A percentile compares a stretch with the other conserved stretches of the same genome.
Conservation (phyloP, 2,797 vertebrate genomes). For the Gobio occitaniae region DNA sequence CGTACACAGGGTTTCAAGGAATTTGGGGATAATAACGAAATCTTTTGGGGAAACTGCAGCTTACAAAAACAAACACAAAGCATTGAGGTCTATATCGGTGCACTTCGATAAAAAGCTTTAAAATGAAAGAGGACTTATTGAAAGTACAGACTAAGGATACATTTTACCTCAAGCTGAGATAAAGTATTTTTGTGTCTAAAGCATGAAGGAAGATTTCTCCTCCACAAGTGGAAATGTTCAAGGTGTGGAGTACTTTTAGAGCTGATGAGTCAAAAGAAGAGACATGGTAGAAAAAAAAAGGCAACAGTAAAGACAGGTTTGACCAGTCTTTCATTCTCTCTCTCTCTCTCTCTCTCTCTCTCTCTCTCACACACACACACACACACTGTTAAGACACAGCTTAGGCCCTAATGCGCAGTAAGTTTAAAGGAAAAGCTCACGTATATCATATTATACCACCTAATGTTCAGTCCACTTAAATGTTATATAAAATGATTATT, state of each 20-base stretch:
- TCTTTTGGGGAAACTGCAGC: not conserved
- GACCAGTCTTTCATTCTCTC: slow-evolving; percentile 20
- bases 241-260: slow-evolving; percentile 16
- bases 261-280: slow-evolving; percentile 21
- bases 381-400: not conserved
- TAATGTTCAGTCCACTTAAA: not conserved
- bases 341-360: not conserved
- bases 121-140: not conserved
- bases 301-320: slow-evolving; percentile 26
- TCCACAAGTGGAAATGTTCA: not conserved
- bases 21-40: not conserved
- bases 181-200: not conserved
- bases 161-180: not conserved
- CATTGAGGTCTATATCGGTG: not conserved
- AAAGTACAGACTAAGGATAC: not conserved
- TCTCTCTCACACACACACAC: not conserved
- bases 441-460: not conserved
- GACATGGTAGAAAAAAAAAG: not conserved
- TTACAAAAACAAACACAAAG: slow-evolving; percentile 15
- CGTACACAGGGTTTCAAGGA: not conserved
- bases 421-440: not conserved
- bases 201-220: not conserved
- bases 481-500: not conserved
- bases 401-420: not conserved
- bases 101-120: not conserved